phyloP scores from a whole-genome alignment of 2,113 vertebrate species.

The Alethe diademata region DNA sequence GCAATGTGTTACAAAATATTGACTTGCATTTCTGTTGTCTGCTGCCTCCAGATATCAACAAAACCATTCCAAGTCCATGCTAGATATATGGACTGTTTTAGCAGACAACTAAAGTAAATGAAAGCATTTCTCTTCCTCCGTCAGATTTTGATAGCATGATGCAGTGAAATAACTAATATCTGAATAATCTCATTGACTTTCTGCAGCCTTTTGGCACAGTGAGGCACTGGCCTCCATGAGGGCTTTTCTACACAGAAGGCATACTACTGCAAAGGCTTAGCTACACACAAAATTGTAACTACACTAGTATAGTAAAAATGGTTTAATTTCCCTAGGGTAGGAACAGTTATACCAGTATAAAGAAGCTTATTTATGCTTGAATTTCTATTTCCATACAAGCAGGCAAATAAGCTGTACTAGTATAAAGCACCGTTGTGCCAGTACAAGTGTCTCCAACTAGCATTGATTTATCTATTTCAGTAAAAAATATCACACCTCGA shows the following conservation, averaged over 20 bases:
- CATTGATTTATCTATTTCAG: not conserved
- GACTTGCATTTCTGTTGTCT: not conserved
- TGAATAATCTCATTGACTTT: not conserved
- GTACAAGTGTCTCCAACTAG: not conserved
- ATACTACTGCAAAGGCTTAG: not conserved
- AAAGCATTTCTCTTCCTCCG: not conserved
- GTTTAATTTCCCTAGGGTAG: not conserved
- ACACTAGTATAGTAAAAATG: not conserved
- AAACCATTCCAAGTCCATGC: not conserved
- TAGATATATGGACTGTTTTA: not conserved
- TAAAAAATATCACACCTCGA: not conserved
- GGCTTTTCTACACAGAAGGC: not conserved
- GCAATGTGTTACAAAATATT: not conserved
- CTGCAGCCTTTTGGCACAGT: not conserved
- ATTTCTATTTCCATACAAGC: conserved; percentile 16
- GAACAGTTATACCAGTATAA: not conserved
- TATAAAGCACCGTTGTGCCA: not conserved
- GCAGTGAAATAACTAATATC: not conserved
- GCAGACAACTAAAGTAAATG: not conserved
- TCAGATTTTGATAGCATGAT: not conserved
- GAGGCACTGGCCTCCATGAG: not conserved
- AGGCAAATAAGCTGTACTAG: not conserved
- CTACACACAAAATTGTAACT: not conserved
- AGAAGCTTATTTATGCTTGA: not conserved
- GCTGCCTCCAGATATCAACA: not conserved